Percentiles rank a stretch among this genome's conserved stretches.
Conservation (phyloP, 2,797 vertebrate species). For the Microhierax caerulescens region DNA sequence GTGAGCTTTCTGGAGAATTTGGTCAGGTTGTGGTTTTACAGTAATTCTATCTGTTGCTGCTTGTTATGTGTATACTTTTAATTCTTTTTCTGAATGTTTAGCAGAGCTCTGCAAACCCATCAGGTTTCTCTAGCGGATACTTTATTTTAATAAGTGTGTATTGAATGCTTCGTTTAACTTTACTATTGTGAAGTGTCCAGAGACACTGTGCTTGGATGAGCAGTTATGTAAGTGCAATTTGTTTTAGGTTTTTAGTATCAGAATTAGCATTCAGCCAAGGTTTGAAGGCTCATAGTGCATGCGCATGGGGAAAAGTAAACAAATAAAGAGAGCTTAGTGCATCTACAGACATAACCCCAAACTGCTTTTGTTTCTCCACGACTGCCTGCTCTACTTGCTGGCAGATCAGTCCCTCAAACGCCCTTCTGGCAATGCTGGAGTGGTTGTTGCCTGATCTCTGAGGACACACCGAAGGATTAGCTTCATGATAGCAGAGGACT, state of each 20-base stretch:
- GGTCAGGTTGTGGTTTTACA: background rate
- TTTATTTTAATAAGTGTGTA: conserved; percentile 72
- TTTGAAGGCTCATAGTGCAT: background rate
- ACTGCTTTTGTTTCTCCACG: background rate
- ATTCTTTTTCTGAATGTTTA: conserved; percentile 13
- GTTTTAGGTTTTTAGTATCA: conserved; percentile 15
- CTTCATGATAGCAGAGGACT: background rate
- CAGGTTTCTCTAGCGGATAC: conserved; percentile 53
- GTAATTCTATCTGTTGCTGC: background rate
- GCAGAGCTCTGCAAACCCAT: background rate
- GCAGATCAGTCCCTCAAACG: background rate
- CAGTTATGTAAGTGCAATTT: conserved; percentile 58
- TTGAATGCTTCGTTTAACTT: conserved; percentile 71
- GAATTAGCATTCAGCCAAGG: conserved; percentile 39
- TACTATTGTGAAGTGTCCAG: conserved; percentile 58
- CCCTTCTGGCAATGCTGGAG: background rate
- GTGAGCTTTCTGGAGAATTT: background rate
- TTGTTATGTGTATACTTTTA: background rate
- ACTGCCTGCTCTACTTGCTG: background rate
- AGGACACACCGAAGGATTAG: background rate
- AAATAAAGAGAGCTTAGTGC: background rate
- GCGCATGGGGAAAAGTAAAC: background rate
- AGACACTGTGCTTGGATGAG: conserved; percentile 61
- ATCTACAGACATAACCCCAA: background rate
- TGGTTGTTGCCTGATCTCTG: background rate